These are phyloP conservation scores for Polypedilum pembai DNA, from an alignment of 1,140 invertebrate species.

Conservation along the genomic window DNA sequence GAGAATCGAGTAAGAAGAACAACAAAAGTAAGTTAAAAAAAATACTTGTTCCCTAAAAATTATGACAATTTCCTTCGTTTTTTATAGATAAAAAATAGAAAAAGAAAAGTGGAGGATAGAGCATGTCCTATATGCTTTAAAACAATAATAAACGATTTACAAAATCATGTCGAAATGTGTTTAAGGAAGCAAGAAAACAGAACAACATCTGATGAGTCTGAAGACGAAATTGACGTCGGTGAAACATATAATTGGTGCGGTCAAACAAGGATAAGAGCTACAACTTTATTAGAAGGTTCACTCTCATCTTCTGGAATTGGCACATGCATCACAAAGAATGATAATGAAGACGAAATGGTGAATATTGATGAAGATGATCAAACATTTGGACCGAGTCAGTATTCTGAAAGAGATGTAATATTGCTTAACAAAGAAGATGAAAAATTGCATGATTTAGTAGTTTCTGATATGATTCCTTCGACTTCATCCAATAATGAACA, in stretches of 20 bases:
- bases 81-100: constrained; percentile 40
- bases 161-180: constrained; percentile 69
- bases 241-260: constrained; percentile 54
- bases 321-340: constrained; percentile 46
- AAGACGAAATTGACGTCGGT: constrained; percentile 36
- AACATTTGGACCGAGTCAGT: constrained; percentile 76
- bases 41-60: neutral
- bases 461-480: constrained; percentile 31
- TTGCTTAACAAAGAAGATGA: constrained; percentile 49
- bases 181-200: constrained; percentile 51
- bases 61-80: neutral
- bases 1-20: constrained; percentile 58
- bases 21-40: constrained; percentile 32
- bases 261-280: constrained; percentile 62
- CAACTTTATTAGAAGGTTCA: constrained; percentile 61
- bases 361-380: constrained; percentile 68
- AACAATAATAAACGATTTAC: constrained; percentile 58
- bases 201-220: constrained; percentile 67
- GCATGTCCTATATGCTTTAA: constrained; percentile 67
- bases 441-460: constrained; percentile 48
- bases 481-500: neutral
- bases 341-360: constrained; percentile 45
- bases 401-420: constrained; percentile 66
- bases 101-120: constrained; percentile 56
- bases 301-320: constrained; percentile 51